phyloP scores from a whole-genome alignment of 2,888 invertebrate species.

The Trypoxylon attenuatum region DNA sequence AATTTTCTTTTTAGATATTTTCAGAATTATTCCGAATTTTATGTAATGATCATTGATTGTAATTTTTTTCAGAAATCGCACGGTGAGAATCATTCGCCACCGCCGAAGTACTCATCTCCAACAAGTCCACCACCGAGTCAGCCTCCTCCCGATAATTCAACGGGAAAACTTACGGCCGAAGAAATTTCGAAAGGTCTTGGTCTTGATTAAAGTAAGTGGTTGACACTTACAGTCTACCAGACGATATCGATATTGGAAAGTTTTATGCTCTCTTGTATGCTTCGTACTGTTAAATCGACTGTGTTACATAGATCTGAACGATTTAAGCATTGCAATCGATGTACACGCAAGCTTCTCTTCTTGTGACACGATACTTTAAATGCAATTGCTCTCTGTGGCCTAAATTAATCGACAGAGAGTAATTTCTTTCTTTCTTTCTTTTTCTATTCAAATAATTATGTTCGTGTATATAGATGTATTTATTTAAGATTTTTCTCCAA shows the following conservation, averaged over 20 bases:
- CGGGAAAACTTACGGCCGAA: conserved; percentile 64
- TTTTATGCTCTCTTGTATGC: conserved; percentile 32
- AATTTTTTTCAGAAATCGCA: conserved; percentile 50
- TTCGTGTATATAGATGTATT: not conserved
- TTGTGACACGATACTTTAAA: not conserved
- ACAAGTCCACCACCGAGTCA: conserved; percentile 38
- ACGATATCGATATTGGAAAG: conserved; percentile 4
- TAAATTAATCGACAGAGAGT: not conserved
- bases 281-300: not conserved
- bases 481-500: not conserved
- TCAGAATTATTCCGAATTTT: not conserved
- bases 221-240: not conserved
- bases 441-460: not conserved
- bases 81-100: conserved; percentile 40
- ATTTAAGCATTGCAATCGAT: conserved; percentile 2
- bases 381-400: not conserved
- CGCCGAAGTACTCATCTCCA: conserved; percentile 43
- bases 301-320: conserved; percentile 1
- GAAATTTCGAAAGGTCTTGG: conserved; percentile 72
- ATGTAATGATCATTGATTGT: conserved; percentile 7
- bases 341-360: not conserved
- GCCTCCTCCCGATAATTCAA: conserved; percentile 46
- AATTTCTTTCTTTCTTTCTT: not conserved
- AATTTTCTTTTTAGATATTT: too few species aligned
- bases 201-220: conserved; percentile 56